Conservation (phyloP, 92 coral and sea anemone genomes). For the Parazoanthus swiftii region DNA sequence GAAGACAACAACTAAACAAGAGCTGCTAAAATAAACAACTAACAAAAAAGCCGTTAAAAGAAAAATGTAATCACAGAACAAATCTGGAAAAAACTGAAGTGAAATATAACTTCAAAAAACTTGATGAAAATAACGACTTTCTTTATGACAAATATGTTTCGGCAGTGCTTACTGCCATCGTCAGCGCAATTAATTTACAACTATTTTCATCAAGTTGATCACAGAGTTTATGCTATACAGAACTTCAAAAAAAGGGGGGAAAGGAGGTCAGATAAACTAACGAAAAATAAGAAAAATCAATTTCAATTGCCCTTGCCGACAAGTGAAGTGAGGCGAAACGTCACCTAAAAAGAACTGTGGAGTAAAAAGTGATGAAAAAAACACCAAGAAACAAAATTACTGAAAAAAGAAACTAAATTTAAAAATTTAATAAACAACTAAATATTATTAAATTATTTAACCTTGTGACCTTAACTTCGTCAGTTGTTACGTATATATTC, state of each 20-base stretch:
- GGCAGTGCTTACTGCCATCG: background rate
- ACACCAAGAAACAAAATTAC: conserved; percentile 2
- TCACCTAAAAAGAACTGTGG: background rate
- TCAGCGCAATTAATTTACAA: background rate
- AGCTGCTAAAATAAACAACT: no score
- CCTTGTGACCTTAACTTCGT: background rate
- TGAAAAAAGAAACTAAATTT: background rate
- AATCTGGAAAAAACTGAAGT: no score
- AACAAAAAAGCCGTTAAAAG: no score
- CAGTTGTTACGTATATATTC: background rate
- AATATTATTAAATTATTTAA: conserved; percentile 1
- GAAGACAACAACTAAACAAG: no score
- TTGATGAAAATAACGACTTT: background rate
- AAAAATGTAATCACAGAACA: no score
- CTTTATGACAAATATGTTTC: no score
- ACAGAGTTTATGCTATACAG: background rate
- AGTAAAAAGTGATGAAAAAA: background rate
- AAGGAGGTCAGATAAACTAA: background rate
- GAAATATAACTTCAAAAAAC: background rate
- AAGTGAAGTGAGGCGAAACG: conserved; percentile 6
- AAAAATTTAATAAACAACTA: background rate
- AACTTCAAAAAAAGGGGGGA: background rate
- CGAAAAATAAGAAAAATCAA: background rate
- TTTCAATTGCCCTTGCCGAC: conserved; percentile 6
- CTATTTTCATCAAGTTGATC: background rate